These are phyloP conservation scores for Berghia stephanieae DNA, from an alignment of 1,140 invertebrate genomes.

Conservation along the genomic window DNA sequence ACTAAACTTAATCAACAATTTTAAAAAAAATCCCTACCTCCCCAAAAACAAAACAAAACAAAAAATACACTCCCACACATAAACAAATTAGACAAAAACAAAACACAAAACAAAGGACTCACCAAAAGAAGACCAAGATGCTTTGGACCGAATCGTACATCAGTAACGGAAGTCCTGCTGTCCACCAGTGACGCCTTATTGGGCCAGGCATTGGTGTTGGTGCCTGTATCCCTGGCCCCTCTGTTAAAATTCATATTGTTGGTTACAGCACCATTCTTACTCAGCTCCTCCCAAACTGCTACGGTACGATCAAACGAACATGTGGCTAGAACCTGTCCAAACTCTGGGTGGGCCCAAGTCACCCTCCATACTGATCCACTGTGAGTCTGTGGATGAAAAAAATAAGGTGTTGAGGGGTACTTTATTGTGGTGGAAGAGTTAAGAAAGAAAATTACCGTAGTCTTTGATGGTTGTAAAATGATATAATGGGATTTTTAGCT, in stretches of 20 bases:
- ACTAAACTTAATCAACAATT: too few relatives aligned
- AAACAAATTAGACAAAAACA: background rate
- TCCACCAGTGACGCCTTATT: conserved; percentile 92
- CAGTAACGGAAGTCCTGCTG: conserved; percentile 72
- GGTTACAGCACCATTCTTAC: conserved; percentile 42
- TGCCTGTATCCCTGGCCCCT: too few relatives aligned
- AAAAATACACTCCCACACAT: background rate
- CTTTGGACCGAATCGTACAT: conserved; percentile 97
- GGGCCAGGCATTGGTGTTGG: conserved; percentile 78
- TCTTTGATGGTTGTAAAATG: too few relatives aligned
- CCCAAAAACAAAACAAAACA: too few relatives aligned
- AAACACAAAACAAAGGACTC: conserved; percentile 29
- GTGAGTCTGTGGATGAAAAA: conserved; percentile 78
- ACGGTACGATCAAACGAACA: conserved; percentile 97
- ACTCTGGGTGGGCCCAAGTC: conserved; percentile 94
- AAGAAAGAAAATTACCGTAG: too few relatives aligned
- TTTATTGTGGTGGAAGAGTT: background rate
- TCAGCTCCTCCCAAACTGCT: conserved; percentile 95
- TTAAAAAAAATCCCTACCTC: too few relatives aligned
- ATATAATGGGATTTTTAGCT: too few relatives aligned
- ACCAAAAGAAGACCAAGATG: conserved; percentile 86
- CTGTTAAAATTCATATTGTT: too few relatives aligned
- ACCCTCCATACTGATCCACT: conserved; percentile 98
- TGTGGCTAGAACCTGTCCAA: conserved; percentile 95
- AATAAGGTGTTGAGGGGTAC: too few relatives aligned